Evolutionary conservation across 2,797 vertebrate genomes (phyloP).

Genomic region (Acanthis flammea): DNA sequence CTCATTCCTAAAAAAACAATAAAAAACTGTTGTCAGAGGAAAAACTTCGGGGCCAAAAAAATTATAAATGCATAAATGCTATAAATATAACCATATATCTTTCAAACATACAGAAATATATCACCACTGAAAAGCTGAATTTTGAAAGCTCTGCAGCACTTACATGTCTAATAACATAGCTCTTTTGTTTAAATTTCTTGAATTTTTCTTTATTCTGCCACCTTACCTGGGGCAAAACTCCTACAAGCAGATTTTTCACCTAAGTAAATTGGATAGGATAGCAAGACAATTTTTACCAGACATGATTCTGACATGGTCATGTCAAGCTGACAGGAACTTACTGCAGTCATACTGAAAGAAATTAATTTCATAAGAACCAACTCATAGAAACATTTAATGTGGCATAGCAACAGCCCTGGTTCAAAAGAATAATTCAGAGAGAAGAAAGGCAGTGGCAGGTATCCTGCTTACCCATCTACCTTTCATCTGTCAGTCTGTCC

Average conservation of each 20-base stretch:
- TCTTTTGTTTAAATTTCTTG: not conserved
- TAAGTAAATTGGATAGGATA: not conserved
- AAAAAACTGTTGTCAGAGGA: not conserved
- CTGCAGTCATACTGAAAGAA: not conserved
- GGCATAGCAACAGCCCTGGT: rapidly evolving
- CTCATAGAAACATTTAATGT: not conserved
- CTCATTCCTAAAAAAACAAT: not conserved
- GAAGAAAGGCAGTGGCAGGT: not conserved
- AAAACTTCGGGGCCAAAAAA: not conserved
- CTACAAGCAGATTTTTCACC: not conserved
- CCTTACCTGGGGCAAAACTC: not conserved
- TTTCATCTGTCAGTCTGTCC: not conserved
- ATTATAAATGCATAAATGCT: not conserved
- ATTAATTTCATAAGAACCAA: not conserved
- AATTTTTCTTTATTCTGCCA: not conserved
- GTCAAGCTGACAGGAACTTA: not conserved
- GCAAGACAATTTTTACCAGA: not conserved
- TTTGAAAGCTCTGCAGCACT: not conserved
- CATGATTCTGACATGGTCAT: not conserved
- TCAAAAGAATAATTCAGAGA: not conserved
- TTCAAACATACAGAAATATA: not conserved
- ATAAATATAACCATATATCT: not conserved
- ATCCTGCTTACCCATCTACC: not conserved
- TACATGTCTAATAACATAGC: not conserved
- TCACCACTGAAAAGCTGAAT: not conserved